Conservation (phyloP, 2,888 invertebrate species). For the Synergus umbraculus region DNA sequence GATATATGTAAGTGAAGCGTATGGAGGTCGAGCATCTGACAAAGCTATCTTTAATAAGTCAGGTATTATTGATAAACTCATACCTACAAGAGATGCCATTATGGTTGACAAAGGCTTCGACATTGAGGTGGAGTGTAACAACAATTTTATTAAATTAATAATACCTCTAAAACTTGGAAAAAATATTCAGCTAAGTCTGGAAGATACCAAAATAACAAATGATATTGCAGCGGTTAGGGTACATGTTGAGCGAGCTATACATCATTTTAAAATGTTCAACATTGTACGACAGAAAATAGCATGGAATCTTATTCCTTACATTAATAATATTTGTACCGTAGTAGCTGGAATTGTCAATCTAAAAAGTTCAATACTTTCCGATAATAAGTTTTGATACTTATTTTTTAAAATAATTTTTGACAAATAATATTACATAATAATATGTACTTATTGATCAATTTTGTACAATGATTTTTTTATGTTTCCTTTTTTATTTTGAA, state of each 20-base stretch:
- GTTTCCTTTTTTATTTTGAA: too few species aligned
- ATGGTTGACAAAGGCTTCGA: constrained; percentile 50
- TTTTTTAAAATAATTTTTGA: neutral
- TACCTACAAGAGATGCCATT: constrained; percentile 47
- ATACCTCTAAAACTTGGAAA: constrained; percentile 44
- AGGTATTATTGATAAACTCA: constrained; percentile 39
- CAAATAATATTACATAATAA: neutral
- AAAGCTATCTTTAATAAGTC: constrained; percentile 32
- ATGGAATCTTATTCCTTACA: constrained; percentile 41
- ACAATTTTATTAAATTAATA: constrained; percentile 38
- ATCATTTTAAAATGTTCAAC: constrained; percentile 48
- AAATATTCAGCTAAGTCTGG: constrained; percentile 12
- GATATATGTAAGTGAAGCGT: constrained; percentile 42
- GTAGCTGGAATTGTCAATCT: constrained; percentile 44
- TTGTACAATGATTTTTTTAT: too few species aligned
- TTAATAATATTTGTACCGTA: constrained; percentile 42
- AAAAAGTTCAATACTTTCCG: constrained; percentile 31
- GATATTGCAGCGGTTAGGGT: constrained; percentile 46
- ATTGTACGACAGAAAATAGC: constrained; percentile 44
- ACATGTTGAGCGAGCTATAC: constrained; percentile 46
- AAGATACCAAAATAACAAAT: constrained; percentile 25
- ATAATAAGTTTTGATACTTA: constrained; percentile 29
- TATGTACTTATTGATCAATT: too few species aligned
- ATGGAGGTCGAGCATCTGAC: constrained; percentile 46
- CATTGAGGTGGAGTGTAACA: constrained; percentile 44